A percentile compares a stretch with the other conserved stretches of the same genome.
Evolutionary conservation across 1,140 invertebrate species (phyloP).

Genomic region (Bombus haemorrhoidalis): DNA sequence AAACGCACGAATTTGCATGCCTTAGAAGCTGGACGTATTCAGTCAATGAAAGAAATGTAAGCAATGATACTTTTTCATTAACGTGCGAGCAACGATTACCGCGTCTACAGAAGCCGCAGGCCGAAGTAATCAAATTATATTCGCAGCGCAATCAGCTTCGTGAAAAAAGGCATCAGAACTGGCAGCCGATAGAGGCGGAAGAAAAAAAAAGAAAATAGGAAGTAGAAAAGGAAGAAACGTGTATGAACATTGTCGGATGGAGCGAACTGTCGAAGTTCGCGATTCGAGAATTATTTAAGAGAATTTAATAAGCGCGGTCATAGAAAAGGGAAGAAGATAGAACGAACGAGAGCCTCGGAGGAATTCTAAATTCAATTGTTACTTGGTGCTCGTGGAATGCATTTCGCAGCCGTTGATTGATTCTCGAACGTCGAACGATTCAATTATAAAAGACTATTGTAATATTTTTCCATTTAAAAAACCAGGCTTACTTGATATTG

Average conservation of each 20-base stretch:
- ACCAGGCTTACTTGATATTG: not conserved
- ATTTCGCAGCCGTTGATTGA: not conserved
- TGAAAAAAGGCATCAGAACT: conserved; percentile 55
- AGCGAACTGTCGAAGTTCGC: not conserved
- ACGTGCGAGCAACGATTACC: conserved; percentile 71
- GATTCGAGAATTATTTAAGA: conserved; percentile 6
- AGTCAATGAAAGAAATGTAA: conserved; percentile 65
- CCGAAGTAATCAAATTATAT: conserved; percentile 80
- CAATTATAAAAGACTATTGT: conserved; percentile 15
- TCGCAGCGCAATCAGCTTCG: conserved; percentile 78
- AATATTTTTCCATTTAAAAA: conserved; percentile 39
- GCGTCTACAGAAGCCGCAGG: conserved; percentile 67
- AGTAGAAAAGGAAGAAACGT: not conserved
- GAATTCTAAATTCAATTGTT: conserved; percentile 8
- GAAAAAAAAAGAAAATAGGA: not conserved
- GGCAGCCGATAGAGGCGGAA: not conserved
- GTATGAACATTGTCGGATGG: not conserved
- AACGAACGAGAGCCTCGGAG: too few species aligned
- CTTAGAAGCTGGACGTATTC: conserved; percentile 37
- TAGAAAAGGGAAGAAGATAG: not conserved
- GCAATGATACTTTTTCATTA: conserved; percentile 79
- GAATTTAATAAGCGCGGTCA: conserved; percentile 4
- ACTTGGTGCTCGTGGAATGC: not conserved
- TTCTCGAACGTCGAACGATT: conserved; percentile 19
- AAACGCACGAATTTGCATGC: conserved; percentile 63